A percentile compares a stretch with the other conserved stretches of the same genome.
Evolutionary conservation across 2,797 vertebrate species (phyloP).

Genomic region (Phataginus tetradactyla): DNA sequence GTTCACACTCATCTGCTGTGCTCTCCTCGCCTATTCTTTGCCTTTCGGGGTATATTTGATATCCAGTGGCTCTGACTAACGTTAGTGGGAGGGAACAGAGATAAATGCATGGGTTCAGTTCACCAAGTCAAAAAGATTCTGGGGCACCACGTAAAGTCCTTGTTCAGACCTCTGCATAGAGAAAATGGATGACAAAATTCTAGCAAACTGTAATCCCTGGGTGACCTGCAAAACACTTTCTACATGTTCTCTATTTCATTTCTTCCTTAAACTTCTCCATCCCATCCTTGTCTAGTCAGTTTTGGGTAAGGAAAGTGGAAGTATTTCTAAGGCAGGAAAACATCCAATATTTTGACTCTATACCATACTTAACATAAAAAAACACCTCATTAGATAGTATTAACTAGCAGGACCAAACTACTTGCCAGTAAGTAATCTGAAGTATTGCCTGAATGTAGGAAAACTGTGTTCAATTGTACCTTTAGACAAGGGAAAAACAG

Average conservation of each 20-base stretch:
- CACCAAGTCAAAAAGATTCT: not conserved
- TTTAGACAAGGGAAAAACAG: not conserved
- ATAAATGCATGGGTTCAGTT: not conserved
- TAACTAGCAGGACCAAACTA: not conserved
- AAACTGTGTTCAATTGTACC: not conserved
- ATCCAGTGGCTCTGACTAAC: not conserved
- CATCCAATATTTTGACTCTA: not conserved
- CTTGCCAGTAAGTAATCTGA: not conserved
- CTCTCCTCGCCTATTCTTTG: not conserved
- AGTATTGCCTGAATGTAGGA: conserved; percentile 22
- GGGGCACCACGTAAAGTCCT: not conserved
- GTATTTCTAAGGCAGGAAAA: not conserved
- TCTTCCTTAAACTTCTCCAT: not conserved
- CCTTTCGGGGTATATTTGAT: not conserved
- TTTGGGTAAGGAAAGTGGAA: not conserved
- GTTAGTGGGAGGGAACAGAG: not conserved
- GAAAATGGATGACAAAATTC: not conserved
- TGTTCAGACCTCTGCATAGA: not conserved
- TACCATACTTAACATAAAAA: not conserved
- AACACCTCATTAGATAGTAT: not conserved
- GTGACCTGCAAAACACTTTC: not conserved
- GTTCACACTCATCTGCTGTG: not conserved
- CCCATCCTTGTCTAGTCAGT: not conserved
- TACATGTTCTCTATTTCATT: not conserved
- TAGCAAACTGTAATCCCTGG: not conserved